These are phyloP conservation scores for Caerostris extrusa DNA, from an alignment of 1,140 invertebrate species.

Conservation along the genomic window DNA sequence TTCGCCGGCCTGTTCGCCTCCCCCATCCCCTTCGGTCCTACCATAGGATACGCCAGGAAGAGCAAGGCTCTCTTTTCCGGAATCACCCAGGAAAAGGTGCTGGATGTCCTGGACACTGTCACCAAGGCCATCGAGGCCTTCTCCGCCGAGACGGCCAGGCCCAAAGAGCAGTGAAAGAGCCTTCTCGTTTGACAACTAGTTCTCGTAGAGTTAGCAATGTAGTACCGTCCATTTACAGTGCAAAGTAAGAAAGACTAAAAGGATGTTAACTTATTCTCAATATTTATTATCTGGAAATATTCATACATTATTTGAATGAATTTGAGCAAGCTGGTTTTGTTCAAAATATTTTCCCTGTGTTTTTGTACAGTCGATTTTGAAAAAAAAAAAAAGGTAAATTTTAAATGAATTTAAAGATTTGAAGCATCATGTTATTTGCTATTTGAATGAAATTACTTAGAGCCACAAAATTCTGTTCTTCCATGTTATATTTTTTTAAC, in stretches of 20 bases:
- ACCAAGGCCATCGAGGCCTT: conserved; percentile 70
- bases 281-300: neutral
- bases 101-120: conserved; percentile 63
- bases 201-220: neutral
- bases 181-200: neutral
- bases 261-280: neutral
- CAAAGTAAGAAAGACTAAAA: neutral
- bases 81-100: conserved; percentile 60
- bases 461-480: neutral
- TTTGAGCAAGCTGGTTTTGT: conserved; percentile 12
- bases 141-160: conserved; percentile 29
- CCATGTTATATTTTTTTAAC: neutral
- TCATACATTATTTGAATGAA: neutral
- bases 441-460: neutral
- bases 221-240: neutral
- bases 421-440: neutral
- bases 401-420: neutral
- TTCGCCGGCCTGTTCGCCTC: conserved; percentile 64
- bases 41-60: conserved; percentile 68
- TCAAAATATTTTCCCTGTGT: neutral
- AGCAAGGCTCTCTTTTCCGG: conserved; percentile 68
- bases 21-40: conserved; percentile 54
- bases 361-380: too few species aligned
- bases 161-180: neutral
- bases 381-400: too few species aligned